These are phyloP conservation scores for Periphyllus acericola DNA, from an alignment of 2,888 invertebrate genomes.

Conservation along the genomic window DNA sequence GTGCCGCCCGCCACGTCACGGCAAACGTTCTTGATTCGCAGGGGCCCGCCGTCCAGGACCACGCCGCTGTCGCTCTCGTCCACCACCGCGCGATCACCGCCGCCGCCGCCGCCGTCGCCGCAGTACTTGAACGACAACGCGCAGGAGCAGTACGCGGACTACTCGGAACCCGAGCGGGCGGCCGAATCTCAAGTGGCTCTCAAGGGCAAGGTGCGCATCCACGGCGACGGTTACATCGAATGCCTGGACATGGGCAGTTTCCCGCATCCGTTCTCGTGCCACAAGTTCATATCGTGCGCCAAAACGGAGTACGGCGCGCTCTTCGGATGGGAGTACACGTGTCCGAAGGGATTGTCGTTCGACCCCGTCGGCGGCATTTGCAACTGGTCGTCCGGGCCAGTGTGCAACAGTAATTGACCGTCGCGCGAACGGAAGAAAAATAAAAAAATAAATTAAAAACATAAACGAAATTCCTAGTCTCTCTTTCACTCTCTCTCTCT, in stretches of 20 bases:
- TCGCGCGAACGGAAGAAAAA: not conserved
- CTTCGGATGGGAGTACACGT: constrained; percentile 88
- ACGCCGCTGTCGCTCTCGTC: not conserved
- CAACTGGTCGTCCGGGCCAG: constrained; percentile 86
- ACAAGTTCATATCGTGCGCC: constrained; percentile 91
- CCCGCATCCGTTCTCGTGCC: constrained; percentile 89
- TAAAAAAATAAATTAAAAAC: not conserved
- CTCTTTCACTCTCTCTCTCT: too few relatives aligned
- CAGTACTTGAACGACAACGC: constrained; percentile 24
- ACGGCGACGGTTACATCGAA: constrained; percentile 79
- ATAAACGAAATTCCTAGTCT: too few relatives aligned
- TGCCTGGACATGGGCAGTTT: constrained; percentile 91
- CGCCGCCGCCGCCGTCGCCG: constrained; percentile 66
- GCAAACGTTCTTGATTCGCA: constrained; percentile 48
- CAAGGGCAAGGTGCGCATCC: constrained; percentile 70
- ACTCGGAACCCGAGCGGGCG: constrained; percentile 64
- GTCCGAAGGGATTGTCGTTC: constrained; percentile 85
- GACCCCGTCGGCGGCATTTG: constrained; percentile 91
- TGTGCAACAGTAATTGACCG: constrained; percentile 75
- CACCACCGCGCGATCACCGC: constrained; percentile 63
- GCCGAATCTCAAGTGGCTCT: constrained; percentile 65
- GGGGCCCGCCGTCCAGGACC: constrained; percentile 34
- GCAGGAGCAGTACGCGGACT: constrained; percentile 62
- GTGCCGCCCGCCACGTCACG: constrained; percentile 35
- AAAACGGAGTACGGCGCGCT: constrained; percentile 82